Base-by-base conservation (phyloP, 2,888 invertebrate species). In the Acanthosoma haemorrhoidale region DNA sequence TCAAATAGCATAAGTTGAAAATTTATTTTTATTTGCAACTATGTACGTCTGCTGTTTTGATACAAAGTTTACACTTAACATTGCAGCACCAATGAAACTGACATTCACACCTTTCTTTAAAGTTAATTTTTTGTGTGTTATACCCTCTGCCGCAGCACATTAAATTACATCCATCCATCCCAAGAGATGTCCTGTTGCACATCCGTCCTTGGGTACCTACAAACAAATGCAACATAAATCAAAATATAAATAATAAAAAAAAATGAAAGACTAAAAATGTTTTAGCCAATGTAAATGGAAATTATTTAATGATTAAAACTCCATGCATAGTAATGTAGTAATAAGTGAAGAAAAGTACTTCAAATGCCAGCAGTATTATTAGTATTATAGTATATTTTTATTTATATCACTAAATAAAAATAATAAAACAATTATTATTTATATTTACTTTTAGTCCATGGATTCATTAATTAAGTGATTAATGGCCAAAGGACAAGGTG, bases 11-110 rank as follows among this genome's bases (percentile, higher is more conserved):
- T n/a, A n/a, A n/a, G n/a, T n/a, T n/a, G n/a, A n/a, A n/a, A n/a
- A n/a, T n/a, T n/a, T n/a, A 25, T 4, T 51, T 13, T 25, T 43
- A 94, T 85, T 94, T 94, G 85, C 94, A 95, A 72, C 92, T 92
- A 79, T 94, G 89, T 68, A 89, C 84, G 78, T 94, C 92, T 71
- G 88, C 84, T 77, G 84, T 86, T 76, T 85, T 84, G 76, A 88
- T 85, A 82, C 96, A 96, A 67, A 89, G 90, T 81, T 93, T 90
- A 82, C 96, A 96, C 78, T 90, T 87, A 73, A 96, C 96, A 78
- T 89, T 87, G 82, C 96, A 96, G 83, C 96, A 97, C 96, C 96
- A 96, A 80, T 93, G 92, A 82, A 96, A 96, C 80, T 91, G 91
- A 83, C 96, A 96, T 77, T 92, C 88, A 80, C 96, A 96, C 74